A percentile compares a stretch with the other conserved stretches of the same genome.
phyloP scores from a whole-genome alignment of 2,797 vertebrate genomes.

The Acanthopagrus latus region DNA sequence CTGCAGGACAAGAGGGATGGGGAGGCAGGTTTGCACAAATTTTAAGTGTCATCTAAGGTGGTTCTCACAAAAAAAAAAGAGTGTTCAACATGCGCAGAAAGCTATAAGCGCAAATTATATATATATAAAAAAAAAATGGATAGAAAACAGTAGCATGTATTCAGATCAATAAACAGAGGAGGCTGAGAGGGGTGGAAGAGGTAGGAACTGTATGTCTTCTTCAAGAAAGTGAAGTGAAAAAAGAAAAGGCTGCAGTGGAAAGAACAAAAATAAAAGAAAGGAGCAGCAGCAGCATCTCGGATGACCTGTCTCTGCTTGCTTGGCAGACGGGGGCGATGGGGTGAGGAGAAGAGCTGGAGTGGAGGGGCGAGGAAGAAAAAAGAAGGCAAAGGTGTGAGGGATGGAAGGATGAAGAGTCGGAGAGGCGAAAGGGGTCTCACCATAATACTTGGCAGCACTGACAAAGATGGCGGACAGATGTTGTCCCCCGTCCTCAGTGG shows the following conservation, averaged over 20 bases:
- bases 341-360: conserved; percentile 14
- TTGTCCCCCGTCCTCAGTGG: conserved; percentile 73
- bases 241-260: conserved; percentile 28
- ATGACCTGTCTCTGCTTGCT: conserved; percentile 35
- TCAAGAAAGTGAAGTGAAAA: conserved; percentile 27
- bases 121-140: conserved; percentile 13
- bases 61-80: conserved; percentile 45
- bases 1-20: conserved; percentile 21
- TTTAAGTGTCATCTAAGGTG: conserved; percentile 25
- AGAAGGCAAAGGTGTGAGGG: conserved; percentile 13
- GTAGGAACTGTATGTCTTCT: conserved; percentile 16
- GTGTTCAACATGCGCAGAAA: conserved; percentile 46
- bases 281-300: conserved; percentile 22
- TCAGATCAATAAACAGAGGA: conserved; percentile 36
- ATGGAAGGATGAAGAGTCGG: conserved; percentile 25
- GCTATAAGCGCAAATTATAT: conserved; percentile 47
- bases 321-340: conserved; percentile 28
- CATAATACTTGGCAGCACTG: conserved; percentile 69
- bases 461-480: conserved; percentile 76
- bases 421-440: conserved; percentile 67
- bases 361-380: background rate
- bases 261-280: background rate
- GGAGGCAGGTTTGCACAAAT: conserved; percentile 43
- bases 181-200: conserved; percentile 24
- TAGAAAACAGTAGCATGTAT: conserved; percentile 37